Evolutionary conservation across 2,113 vertebrate genomes (phyloP).

Genomic region (Hippoglossus stenolepis): DNA sequence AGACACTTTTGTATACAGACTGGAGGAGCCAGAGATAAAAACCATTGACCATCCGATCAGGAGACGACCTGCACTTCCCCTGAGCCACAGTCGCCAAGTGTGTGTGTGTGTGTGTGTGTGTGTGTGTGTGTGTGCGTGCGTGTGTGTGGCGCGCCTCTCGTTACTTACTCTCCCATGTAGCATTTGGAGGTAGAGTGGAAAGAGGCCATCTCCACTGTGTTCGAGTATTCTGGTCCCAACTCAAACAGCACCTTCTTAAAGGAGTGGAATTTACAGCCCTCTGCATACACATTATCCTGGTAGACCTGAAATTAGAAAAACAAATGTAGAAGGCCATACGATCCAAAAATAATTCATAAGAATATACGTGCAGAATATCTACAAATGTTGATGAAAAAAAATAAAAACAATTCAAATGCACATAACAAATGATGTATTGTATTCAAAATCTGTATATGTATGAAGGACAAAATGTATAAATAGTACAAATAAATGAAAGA

Average conservation of each 20-base stretch:
- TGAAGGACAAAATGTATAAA: too few relatives aligned
- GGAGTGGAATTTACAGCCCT: constrained; percentile 90
- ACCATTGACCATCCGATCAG: too few relatives aligned
- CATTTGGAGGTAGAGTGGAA: constrained; percentile 96
- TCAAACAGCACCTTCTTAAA: constrained; percentile 94
- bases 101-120: neutral
- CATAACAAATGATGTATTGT: too few relatives aligned
- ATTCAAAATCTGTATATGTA: too few relatives aligned
- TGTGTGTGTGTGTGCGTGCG: neutral
- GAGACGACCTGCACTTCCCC: too few relatives aligned
- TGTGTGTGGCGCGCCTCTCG: neutral
- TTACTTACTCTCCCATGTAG: constrained; percentile 94
- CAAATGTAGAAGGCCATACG: neutral
- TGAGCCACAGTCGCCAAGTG: neutral
- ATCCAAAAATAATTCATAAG: too few relatives aligned
- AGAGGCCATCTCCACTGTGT: constrained; percentile 88
- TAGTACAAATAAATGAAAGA: too few relatives aligned
- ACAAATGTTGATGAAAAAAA: too few relatives aligned
- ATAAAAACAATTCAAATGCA: too few relatives aligned
- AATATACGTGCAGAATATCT: too few relatives aligned
- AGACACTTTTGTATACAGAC: too few relatives aligned
- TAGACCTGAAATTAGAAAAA: constrained; percentile 77
- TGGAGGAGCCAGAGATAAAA: too few relatives aligned
- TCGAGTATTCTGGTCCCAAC: constrained; percentile 88
- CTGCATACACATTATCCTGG: constrained; percentile 92